Evolutionary conservation across 1,140 invertebrate genomes (phyloP), one percentile per base, ranked within the genome.

Genomic region (Drosophila parvula): DNA sequence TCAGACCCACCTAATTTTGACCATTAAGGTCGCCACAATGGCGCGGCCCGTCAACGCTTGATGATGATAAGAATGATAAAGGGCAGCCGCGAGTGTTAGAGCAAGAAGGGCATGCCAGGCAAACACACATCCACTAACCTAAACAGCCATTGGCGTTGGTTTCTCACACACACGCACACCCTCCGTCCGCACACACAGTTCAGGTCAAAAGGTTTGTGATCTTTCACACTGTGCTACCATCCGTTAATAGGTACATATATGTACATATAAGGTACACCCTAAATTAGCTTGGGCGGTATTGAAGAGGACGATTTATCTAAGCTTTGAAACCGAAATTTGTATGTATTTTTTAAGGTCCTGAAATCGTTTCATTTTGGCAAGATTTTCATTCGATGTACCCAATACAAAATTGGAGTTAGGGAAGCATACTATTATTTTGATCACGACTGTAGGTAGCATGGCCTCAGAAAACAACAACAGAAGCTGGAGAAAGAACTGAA

Each of bases 21-120:
- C 83, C 84, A 89, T 88, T 84, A 88, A 80, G 83, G 80, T 89
- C 83, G 80, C 62, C 84, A 70, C 78, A 81, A 85, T 81, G 81
- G 74, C 81, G 64, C 55, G 64, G 62, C 74, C 82, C 82, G 81
- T 86, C 82, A 85, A 85, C 82, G 79, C 69, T 76, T 69, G 79
- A 82, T 88, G 82, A 81, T 85, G 75, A 79, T 85, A 78, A 65
- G 63, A 69, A 47, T 47, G 59, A 59, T 57, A 71, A 60, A 61
- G 44, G 59, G 16, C 28, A 34, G 40, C 28, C 45, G 9, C 34
- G 45, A 47, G 55, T 8, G 41, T 12, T n/a, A 43, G 56, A 55
- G 38, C 38, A 34, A 65, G 55, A 34, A 43, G 40, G 59, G 27
- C 16, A 67, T 12, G 4, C 47, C 14, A 12, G 11, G 27, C 11